These are phyloP conservation scores for Argyresthia goedartella DNA, from an alignment of 2,888 invertebrate species.

Conservation along the genomic window DNA sequence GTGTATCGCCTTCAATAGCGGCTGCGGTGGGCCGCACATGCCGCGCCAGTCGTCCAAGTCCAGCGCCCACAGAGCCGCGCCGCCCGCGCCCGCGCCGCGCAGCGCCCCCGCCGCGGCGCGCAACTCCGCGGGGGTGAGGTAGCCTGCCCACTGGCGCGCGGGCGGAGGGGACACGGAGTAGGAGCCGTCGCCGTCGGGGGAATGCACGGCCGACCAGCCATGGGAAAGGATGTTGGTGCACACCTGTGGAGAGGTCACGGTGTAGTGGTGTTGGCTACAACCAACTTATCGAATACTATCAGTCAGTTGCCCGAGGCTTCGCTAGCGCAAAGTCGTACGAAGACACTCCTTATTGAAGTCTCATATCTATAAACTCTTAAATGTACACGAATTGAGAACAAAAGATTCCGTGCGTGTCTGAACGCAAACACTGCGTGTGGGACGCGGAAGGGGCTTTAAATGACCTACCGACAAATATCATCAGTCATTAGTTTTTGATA, in stretches of 20 bases:
- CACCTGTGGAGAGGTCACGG: conserved; percentile 66
- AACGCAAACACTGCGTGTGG: too few species aligned
- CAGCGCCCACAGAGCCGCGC: conserved; percentile 84
- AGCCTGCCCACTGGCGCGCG: conserved; percentile 90
- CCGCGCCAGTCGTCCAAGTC: conserved; percentile 83
- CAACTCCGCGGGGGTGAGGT: conserved; percentile 77
- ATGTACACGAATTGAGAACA: too few species aligned
- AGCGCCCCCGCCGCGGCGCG: conserved; percentile 73
- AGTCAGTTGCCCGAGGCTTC: background rate
- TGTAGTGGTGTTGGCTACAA: too few species aligned
- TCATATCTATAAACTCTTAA: too few species aligned
- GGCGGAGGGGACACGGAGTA: conserved; percentile 73
- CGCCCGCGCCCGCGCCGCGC: conserved; percentile 72
- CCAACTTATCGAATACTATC: background rate
- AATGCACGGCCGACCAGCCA: conserved; percentile 65
- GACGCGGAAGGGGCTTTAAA: too few species aligned
- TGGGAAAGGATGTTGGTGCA: conserved; percentile 72
- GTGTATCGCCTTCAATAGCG: conserved; percentile 74
- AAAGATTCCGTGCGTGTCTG: too few species aligned
- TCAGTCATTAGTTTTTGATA: too few species aligned
- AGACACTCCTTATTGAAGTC: background rate
- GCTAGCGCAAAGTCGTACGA: background rate
- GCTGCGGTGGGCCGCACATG: conserved; percentile 77
- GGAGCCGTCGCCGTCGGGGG: conserved; percentile 80
- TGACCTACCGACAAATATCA: too few species aligned